Evolutionary conservation across 2,888 invertebrate genomes (phyloP).

Genomic region (Desoria tigrina): DNA sequence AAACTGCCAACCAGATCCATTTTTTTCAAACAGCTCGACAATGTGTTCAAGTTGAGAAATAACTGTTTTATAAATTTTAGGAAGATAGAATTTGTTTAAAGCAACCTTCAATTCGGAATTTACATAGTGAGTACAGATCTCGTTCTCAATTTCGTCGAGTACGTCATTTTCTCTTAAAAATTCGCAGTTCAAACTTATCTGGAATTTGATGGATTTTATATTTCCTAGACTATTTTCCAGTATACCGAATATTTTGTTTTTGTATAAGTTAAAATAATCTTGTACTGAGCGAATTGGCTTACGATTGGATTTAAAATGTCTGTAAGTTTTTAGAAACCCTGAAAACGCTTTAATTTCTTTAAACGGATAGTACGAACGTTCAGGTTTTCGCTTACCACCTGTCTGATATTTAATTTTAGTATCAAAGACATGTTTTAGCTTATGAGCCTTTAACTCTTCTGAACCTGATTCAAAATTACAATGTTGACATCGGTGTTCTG

Average conservation of each 20-base stretch:
- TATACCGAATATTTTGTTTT: background rate
- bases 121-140: background rate
- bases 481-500: too few species aligned
- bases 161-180: background rate
- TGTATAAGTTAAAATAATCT: background rate
- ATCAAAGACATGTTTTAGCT: too few species aligned
- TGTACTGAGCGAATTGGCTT: too few species aligned
- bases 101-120: background rate
- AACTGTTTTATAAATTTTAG: background rate
- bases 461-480: too few species aligned
- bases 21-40: background rate
- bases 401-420: too few species aligned
- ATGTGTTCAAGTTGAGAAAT: background rate
- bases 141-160: background rate
- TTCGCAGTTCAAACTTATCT: background rate
- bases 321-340: constrained; percentile 3
- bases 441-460: too few species aligned
- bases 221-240: background rate
- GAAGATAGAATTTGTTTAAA: background rate
- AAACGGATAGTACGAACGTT: too few species aligned
- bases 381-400: too few species aligned
- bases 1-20: constrained; percentile 1
- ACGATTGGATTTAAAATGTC: background rate
- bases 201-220: constrained; percentile 4
- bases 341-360: constrained; percentile 7